Percentiles rank a stretch among this genome's conserved stretches.
Evolutionary conservation across 2,888 invertebrate species (phyloP).

Genomic region (Brachyopa scutellaris): DNA sequence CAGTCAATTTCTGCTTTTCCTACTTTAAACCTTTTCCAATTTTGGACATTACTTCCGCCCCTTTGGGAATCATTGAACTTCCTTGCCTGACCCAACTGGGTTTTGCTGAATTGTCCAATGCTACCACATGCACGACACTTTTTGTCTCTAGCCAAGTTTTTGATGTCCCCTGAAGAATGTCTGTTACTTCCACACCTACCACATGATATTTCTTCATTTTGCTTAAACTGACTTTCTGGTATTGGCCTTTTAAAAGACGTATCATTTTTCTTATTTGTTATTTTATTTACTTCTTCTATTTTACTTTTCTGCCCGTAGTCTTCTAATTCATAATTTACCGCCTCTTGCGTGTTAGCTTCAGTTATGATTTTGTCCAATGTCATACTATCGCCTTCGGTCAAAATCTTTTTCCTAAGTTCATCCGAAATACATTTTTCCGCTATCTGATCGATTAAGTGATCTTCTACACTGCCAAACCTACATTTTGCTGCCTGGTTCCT

Average conservation of each 20-base stretch:
- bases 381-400: background rate
- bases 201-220: conserved; percentile 15
- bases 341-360: background rate
- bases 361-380: background rate
- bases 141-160: conserved; percentile 18
- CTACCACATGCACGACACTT: conserved; percentile 14
- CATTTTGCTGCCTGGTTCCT: background rate
- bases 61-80: no score
- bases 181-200: conserved; percentile 21
- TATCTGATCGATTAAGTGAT: background rate
- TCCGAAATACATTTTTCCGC: background rate
- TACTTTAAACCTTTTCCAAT: background rate
- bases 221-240: background rate
- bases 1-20: conserved; percentile 8
- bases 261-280: background rate
- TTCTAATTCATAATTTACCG: background rate
- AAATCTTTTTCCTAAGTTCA: background rate
- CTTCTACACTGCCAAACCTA: background rate
- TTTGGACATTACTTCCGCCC: no score
- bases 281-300: background rate
- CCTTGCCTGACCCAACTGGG: background rate
- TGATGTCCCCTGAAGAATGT: conserved; percentile 12
- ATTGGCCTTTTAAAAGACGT: background rate
- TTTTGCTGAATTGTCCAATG: conserved; percentile 1
- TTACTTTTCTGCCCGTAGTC: background rate